Evolutionary conservation across 1,140 invertebrate genomes (phyloP), one percentile per base, ranked within the genome.

Genomic region (Papilio helenus): DNA sequence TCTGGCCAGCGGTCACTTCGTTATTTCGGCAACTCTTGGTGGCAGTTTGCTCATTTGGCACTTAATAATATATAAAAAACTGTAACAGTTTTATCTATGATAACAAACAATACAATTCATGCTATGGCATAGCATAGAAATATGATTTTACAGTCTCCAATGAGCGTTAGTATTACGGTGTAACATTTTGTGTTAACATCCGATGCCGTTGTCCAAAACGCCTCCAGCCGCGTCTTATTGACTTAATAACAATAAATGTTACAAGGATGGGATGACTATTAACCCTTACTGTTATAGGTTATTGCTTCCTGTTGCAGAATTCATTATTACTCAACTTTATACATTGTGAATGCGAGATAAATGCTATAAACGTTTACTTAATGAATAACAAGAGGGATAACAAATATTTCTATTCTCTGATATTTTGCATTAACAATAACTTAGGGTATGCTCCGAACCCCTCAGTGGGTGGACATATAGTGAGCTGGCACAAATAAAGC

Each of bases 241-340:
- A 82, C 72, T 76, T 83, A 81, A 89, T 90, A 90, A 90, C 86
- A 85, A 87, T 90, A 88, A 88, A 86, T 85, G 80, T 85, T 83
- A 81, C 72, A 82, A 79, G 34, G 80, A 84, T 84, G 80, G 71
- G 81, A 84, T 81, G 42, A 46, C 51, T 72, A 73, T 73, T 84
- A 84, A 84, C 79, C 82, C 82, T 85, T 85, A 86, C 82, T 77
- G 79, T 82, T 82, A 82, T 42, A 42, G 16, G 72, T 73, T 73
- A 73, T 73, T 20, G 42, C 72, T 23, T 73, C 34, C 72, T 73
- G 39, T 73, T 73, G 72, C 39, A 14, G 42, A 39, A 46, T 72
- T 72, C n/a, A 46, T 44, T 72, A 72, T 39, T 46, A 39, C n/a
- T 34, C 34, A n/a, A 42, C 72, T 46, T 73, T 23, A 20, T 49